Evolutionary conservation across 2,113 vertebrate genomes (phyloP).

Genomic region (Anolis carolinensis): DNA sequence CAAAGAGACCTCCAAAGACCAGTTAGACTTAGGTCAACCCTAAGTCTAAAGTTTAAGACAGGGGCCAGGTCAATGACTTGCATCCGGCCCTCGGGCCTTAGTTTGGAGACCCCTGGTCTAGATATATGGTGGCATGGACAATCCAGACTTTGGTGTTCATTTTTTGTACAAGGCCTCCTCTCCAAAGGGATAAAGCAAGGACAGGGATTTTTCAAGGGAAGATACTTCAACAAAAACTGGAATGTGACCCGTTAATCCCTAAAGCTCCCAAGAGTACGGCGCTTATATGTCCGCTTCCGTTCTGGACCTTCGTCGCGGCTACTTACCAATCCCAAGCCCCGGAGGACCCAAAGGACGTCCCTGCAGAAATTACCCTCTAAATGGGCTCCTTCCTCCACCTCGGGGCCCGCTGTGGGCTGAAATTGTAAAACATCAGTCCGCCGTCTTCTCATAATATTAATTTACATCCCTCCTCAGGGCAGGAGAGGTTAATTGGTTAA

Average conservation of each 20-base stretch:
- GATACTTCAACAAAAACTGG: not conserved
- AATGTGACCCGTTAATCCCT: not conserved
- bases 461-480: constrained; percentile 1
- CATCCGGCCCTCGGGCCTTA: too few relatives aligned
- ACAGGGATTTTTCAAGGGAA: not conserved
- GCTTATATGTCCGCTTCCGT: too few relatives aligned
- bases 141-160: not conserved
- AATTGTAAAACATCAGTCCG: not conserved
- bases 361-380: not conserved
- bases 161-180: too few relatives aligned
- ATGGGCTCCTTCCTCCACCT: not conserved
- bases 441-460: not conserved
- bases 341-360: not conserved
- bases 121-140: too few relatives aligned
- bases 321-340: not conserved
- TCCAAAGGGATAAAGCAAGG: not conserved
- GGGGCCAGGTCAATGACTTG: too few relatives aligned
- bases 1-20: too few relatives aligned
- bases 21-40: too few relatives aligned
- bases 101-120: too few relatives aligned
- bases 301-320: not conserved
- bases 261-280: not conserved
- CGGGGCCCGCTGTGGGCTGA: not conserved
- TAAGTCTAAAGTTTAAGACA: too few relatives aligned
- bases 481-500: constrained; percentile 31